Evolutionary conservation across 2,797 vertebrate genomes (phyloP).

Genomic region (Gobionotothen gibberifrons): DNA sequence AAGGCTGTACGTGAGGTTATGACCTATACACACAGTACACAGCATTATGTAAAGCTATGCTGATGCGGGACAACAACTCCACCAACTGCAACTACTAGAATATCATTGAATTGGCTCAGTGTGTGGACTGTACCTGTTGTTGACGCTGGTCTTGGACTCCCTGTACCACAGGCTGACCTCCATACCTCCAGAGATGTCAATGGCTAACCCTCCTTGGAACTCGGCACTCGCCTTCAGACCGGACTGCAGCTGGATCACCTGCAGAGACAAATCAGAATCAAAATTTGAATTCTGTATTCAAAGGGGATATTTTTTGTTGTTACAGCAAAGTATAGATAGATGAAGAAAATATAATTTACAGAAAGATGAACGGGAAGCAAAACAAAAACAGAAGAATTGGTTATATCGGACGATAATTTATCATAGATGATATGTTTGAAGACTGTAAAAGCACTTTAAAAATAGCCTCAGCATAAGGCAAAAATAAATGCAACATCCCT

Average conservation of each 20-base stretch:
- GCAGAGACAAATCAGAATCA: slow-evolving; percentile 14
- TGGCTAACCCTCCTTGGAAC: slow-evolving; percentile 92
- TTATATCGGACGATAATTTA: slow-evolving; percentile 1
- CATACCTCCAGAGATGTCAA: slow-evolving; percentile 98
- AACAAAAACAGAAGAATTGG: not conserved
- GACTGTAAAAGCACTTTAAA: not conserved
- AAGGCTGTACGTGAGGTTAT: not conserved
- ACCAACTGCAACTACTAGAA: not conserved
- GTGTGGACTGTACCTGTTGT: slow-evolving; percentile 87
- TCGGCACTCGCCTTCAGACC: slow-evolving; percentile 88
- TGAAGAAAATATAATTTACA: too few relatives aligned
- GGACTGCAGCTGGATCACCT: slow-evolving; percentile 95
- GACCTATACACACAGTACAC: slow-evolving; percentile 24
- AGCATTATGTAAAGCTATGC: slow-evolving; percentile 11
- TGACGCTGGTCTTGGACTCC: slow-evolving; percentile 97
- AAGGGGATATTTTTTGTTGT: too few relatives aligned
- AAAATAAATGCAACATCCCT: not conserved
- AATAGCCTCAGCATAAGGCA: not conserved
- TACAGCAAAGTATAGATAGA: too few relatives aligned
- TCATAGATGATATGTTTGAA: not conserved
- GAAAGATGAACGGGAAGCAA: not conserved
- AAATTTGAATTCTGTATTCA: too few relatives aligned
- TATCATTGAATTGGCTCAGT: not conserved
- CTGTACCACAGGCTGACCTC: slow-evolving; percentile 99
- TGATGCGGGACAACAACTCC: slow-evolving; percentile 1